Evolutionary conservation across 1,140 invertebrate species (phyloP).

Genomic region (Aphidius gifuensis): DNA sequence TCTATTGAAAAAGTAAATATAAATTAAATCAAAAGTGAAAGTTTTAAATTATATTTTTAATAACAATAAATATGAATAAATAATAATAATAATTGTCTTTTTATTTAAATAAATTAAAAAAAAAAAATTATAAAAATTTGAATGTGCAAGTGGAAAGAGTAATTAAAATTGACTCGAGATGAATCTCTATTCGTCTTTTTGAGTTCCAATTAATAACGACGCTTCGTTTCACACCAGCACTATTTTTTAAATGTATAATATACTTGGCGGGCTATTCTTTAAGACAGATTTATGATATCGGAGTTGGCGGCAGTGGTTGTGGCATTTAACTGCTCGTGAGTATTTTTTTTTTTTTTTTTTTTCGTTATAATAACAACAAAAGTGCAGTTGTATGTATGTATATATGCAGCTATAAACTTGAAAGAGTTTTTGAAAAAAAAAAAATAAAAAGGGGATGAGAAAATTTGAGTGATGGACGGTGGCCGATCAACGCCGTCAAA

Average conservation of each 20-base stretch:
- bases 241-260: not conserved
- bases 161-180: conserved; percentile 16
- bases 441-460: conserved; percentile 30
- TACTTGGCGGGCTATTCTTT: conserved; percentile 27
- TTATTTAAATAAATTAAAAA: too few species aligned
- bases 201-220: conserved; percentile 24
- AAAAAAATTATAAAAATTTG: not conserved
- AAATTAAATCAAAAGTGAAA: too few species aligned
- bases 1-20: too few species aligned
- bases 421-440: conserved; percentile 11
- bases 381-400: not conserved
- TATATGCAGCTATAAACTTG: not conserved
- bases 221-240: conserved; percentile 7
- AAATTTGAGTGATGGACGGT: conserved; percentile 45
- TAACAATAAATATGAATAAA: too few species aligned
- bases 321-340: conserved; percentile 30
- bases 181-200: conserved; percentile 9
- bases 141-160: not conserved
- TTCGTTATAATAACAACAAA: not conserved
- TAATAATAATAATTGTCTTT: too few species aligned
- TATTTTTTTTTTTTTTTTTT: too few species aligned
- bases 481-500: conserved; percentile 51
- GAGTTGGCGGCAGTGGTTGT: conserved; percentile 25
- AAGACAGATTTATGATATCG: conserved; percentile 39
- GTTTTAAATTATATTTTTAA: too few species aligned